A percentile compares a stretch with the other conserved stretches of the same genome.
Conservation (phyloP, 2,113 vertebrate species). For the Engraulis encrasicolus region DNA sequence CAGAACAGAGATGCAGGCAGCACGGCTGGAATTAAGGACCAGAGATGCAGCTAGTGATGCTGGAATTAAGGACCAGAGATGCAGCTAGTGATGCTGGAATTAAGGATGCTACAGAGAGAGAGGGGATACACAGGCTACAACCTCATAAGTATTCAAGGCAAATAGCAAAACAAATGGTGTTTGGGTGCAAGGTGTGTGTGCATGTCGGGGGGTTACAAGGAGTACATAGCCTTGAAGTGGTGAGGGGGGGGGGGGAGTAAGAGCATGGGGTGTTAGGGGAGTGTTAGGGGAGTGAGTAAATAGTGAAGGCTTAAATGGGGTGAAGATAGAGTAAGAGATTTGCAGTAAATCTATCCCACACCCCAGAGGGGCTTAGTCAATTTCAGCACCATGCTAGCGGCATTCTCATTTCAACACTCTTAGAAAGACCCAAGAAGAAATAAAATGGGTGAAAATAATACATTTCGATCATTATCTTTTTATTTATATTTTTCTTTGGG, state of each 20-base stretch:
- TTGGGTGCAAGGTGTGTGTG: too few species aligned
- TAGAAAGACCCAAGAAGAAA: slow-evolving; percentile 34
- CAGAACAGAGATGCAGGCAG: too few species aligned
- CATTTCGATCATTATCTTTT: slow-evolving; percentile 51
- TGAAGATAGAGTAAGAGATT: slow-evolving; percentile 36
- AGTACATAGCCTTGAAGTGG: too few species aligned
- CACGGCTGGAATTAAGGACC: too few species aligned
- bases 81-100: too few species aligned
- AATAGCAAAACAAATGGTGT: too few species aligned
- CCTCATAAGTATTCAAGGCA: slow-evolving; percentile 71
- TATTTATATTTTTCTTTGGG: background rate
- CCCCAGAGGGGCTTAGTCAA: slow-evolving; percentile 45
- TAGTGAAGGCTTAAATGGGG: slow-evolving; percentile 55
- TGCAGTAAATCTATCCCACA: slow-evolving; percentile 64
- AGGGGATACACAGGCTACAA: slow-evolving; percentile 21
- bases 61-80: too few species aligned
- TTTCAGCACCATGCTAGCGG: slow-evolving; percentile 6
- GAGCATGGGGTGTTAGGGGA: too few species aligned
- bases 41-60: too few species aligned
- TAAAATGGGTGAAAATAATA: too few species aligned
- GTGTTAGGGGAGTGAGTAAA: slow-evolving; percentile 55
- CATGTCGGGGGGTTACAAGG: too few species aligned
- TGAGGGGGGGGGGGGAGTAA: background rate
- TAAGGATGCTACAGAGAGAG: slow-evolving; percentile 63
- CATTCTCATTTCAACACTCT: slow-evolving; percentile 40